Evolutionary conservation across 2,113 vertebrate genomes (phyloP).

Genomic region (Anas platyrhynchos): DNA sequence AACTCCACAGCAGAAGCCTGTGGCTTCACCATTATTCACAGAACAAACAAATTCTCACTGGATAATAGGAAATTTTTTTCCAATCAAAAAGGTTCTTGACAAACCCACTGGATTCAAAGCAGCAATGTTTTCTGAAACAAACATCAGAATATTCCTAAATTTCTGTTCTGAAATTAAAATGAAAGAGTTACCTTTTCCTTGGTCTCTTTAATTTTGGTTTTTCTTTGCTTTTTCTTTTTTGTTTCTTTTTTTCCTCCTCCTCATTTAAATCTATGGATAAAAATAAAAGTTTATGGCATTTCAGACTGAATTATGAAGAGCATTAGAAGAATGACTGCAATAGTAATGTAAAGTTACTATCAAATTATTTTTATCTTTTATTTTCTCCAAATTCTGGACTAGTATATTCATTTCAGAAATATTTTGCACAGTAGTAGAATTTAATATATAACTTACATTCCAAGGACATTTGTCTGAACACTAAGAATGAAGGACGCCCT

Average conservation of each 20-base stretch:
- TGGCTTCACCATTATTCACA: not conserved
- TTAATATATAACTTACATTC: not conserved
- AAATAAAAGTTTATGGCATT: slow-evolving; percentile 1
- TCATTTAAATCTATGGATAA: slow-evolving; percentile 77
- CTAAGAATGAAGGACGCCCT: not conserved
- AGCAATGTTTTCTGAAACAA: not conserved
- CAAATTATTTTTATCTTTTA: not conserved
- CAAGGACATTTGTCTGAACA: not conserved
- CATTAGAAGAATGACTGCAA: not conserved
- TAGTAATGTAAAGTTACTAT: not conserved
- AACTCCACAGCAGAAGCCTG: not conserved
- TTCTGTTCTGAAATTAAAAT: not conserved
- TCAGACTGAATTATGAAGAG: not conserved
- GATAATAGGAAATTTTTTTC: not conserved
- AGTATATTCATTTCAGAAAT: not conserved
- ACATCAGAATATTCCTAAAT: not conserved
- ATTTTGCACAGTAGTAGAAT: not conserved
- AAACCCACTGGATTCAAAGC: not conserved
- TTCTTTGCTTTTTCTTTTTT: slow-evolving; percentile 87
- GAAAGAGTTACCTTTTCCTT: slow-evolving; percentile 84
- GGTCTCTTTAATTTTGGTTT: slow-evolving; percentile 82
- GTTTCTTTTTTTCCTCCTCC: slow-evolving; percentile 83
- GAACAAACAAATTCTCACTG: not conserved
- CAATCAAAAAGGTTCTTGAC: not conserved
- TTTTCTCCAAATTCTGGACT: not conserved